A percentile compares a stretch with the other conserved stretches of the same genome.
Conservation (phyloP, 2,113 vertebrate genomes). For the Ptyas mucosa region DNA sequence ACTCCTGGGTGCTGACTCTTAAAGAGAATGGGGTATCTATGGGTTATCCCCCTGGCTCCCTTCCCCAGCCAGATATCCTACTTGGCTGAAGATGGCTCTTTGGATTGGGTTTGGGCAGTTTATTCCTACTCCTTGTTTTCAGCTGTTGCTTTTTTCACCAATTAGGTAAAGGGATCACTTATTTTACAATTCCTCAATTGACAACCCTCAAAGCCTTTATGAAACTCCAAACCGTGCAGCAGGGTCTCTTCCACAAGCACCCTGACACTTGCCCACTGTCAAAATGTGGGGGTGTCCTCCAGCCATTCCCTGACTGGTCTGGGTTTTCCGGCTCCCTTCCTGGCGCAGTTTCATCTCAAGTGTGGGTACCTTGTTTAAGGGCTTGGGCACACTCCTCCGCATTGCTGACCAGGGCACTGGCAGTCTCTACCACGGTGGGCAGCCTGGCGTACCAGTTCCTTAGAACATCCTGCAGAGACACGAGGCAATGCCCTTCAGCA, state of each 20-base stretch:
- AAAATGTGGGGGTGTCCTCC: neutral
- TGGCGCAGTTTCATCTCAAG: neutral
- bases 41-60: neutral
- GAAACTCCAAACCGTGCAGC: neutral
- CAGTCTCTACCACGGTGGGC: conserved; percentile 76
- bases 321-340: neutral
- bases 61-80: neutral
- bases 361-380: conserved; percentile 72
- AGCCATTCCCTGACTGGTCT: neutral
- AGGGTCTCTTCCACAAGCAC: no score
- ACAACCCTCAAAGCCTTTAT: neutral
- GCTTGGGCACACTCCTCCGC: conserved; percentile 80
- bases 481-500: neutral
- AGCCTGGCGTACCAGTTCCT: conserved; percentile 91
- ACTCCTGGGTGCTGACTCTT: neutral
- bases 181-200: neutral
- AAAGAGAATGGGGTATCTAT: neutral
- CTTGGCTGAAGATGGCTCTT: neutral
- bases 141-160: neutral
- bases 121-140: neutral
- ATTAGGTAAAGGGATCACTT: neutral
- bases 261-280: neutral
- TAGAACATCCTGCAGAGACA: conserved; percentile 82
- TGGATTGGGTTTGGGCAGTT: neutral
- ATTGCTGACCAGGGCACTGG: conserved; percentile 76